Evolutionary conservation across 2,797 vertebrate genomes (phyloP).

Genomic region (Sebastes flavidus): DNA sequence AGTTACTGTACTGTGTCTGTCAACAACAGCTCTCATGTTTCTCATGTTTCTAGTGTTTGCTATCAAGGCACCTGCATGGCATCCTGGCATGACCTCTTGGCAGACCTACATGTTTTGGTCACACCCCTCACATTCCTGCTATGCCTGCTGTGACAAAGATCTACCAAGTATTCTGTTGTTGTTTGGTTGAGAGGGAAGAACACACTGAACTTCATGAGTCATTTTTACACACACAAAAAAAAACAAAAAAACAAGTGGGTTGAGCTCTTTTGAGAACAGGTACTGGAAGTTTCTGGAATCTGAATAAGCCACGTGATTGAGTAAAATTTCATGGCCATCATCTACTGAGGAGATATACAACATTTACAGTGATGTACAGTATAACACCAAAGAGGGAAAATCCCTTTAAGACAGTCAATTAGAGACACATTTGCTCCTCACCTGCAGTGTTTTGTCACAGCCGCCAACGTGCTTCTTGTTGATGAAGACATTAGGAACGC

Average conservation of each 20-base stretch:
- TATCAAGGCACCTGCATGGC: not conserved
- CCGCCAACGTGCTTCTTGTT: constrained; percentile 94
- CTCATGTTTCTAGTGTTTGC: not conserved
- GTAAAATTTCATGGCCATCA: too few relatives aligned
- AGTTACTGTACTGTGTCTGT: not conserved
- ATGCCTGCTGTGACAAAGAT: not conserved
- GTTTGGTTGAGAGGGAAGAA: not conserved
- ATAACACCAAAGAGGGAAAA: not conserved
- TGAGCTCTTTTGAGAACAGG: not conserved
- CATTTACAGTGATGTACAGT: not conserved
- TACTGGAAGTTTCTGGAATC: not conserved
- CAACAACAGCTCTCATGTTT: not conserved
- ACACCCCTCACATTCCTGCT: not conserved
- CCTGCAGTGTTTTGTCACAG: constrained; percentile 91
- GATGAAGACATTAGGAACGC: constrained; percentile 94
- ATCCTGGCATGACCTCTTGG: not conserved
- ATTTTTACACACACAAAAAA: not conserved
- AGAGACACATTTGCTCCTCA: constrained; percentile 53
- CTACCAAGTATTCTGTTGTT: not conserved
- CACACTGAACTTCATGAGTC: not conserved
- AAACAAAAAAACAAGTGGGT: not conserved
- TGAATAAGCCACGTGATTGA: not conserved
- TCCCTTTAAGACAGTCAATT: not conserved
- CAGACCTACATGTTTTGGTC: not conserved
- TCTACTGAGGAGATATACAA: not conserved